Percentiles rank a stretch among this genome's conserved stretches.
These are phyloP conservation scores for Pocillopora grandis DNA, from an alignment of 92 coral and sea anemone species.

Conservation along the genomic window DNA sequence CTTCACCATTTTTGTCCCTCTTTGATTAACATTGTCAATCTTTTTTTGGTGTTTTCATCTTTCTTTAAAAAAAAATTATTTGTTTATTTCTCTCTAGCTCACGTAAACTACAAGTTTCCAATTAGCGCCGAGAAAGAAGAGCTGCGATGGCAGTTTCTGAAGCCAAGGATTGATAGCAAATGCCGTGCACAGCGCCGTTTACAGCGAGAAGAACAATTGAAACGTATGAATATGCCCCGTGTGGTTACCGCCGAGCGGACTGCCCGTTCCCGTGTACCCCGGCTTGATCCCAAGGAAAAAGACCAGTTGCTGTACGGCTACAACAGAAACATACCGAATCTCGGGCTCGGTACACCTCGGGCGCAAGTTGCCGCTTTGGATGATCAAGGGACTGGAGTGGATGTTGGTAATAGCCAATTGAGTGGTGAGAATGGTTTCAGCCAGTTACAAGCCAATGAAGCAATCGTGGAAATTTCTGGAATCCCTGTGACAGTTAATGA, in stretches of 20 bases:
- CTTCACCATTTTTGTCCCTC: too few relatives aligned
- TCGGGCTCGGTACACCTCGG: constrained; percentile 7
- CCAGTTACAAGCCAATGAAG: constrained; percentile 34
- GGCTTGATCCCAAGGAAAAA: constrained; percentile 68
- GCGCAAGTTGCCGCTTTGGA: constrained; percentile 4
- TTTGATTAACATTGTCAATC: too few relatives aligned
- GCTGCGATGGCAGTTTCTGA: constrained; percentile 93
- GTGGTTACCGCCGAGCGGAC: constrained; percentile 40
- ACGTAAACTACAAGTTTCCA: constrained; percentile 93
- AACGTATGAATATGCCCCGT: constrained; percentile 32
- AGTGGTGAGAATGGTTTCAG: constrained; percentile 13
- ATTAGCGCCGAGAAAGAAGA: constrained; percentile 85
- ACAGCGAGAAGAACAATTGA: constrained; percentile 82
- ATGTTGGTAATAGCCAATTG: constrained; percentile 11
- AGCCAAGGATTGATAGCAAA: constrained; percentile 94
- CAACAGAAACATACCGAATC: constrained; percentile 16
- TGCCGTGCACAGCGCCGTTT: constrained; percentile 96
- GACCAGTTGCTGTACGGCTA: constrained; percentile 76
- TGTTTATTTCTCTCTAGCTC: constrained; percentile 51
- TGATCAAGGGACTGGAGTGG: constrained; percentile 24
- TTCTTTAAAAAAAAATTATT: neutral
- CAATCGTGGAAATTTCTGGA: constrained; percentile 34
- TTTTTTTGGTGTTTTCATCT: too few relatives aligned
- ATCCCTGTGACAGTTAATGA: constrained; percentile 19
- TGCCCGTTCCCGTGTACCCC: constrained; percentile 36